Percentiles rank a stretch among this genome's conserved stretches.
phyloP scores from a whole-genome alignment of 2,888 invertebrate species.

The Elysia crispata region DNA sequence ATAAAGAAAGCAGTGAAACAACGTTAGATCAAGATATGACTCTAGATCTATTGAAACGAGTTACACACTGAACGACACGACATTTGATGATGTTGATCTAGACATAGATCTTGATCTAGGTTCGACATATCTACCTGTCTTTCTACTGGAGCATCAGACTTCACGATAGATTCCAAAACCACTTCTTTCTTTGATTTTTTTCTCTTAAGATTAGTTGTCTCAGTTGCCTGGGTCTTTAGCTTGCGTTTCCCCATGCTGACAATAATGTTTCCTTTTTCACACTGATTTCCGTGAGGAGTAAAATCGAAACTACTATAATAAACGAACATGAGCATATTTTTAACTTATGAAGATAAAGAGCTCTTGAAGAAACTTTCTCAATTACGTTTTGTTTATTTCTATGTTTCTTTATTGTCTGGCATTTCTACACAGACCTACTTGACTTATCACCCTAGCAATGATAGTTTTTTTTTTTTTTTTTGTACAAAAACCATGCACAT shows the following conservation, averaged over 20 bases:
- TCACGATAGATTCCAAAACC: constrained; percentile 48
- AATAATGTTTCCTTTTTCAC: neutral
- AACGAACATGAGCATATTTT: too few relatives aligned
- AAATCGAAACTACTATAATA: too few relatives aligned
- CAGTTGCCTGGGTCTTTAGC: constrained; percentile 19
- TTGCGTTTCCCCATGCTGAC: constrained; percentile 52
- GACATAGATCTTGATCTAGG: constrained; percentile 19
- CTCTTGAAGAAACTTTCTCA: too few relatives aligned
- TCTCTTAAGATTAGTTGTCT: constrained; percentile 10
- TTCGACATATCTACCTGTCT: constrained; percentile 51
- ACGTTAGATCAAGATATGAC: neutral
- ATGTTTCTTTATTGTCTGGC: too few relatives aligned
- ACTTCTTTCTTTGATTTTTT: constrained; percentile 49
- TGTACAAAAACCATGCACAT: too few relatives aligned
- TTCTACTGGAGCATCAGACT: constrained; percentile 54
- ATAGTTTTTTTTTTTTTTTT: too few relatives aligned
- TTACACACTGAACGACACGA: neutral
- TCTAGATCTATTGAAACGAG: constrained; percentile 11
- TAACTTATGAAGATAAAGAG: too few relatives aligned
- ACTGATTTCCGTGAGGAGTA: neutral
- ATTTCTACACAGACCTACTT: too few relatives aligned
- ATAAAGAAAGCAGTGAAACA: too few relatives aligned
- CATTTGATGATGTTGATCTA: neutral
- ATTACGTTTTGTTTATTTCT: too few relatives aligned
- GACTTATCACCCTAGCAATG: too few relatives aligned